Base-by-base conservation (phyloP, 2,113 vertebrate species). In the Otis tarda region DNA sequence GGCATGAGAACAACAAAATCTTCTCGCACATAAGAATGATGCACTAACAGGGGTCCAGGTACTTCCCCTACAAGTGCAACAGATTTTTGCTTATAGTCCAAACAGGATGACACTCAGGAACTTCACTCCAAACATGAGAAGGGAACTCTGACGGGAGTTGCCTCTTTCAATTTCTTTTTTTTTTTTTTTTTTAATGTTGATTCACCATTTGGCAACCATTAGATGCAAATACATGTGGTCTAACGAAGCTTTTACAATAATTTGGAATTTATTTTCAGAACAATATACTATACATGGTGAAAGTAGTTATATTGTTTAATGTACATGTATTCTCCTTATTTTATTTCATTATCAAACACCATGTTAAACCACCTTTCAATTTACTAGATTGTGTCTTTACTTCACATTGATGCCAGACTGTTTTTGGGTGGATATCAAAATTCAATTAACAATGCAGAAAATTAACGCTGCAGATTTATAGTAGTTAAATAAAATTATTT, bases 381-480 rank as follows among this genome's bases (percentile, higher is more conserved):
- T 75, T 71, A 53, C 23, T 68, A 61, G 43, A 78, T 28, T 43
- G 3, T 41, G 18, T 70, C 60, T 79, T 90, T 83, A 55, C 31
- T 74, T 80, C 63, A 47, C 30, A 28, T 77, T 93, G 47, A 5
- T 90, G 52, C 67, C 71, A 83, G 37, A 22, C 14, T 55, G 14
- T 0, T 89, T 87, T 90, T 92, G 71, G 31, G 64, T 78, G 33
- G 25, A 63, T 89, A 67, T 64, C 22, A 89, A 93, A 90, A 94
- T 70, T 92, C 76, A 82, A 35, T 84, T 94, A 92, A 63, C 64
- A 84, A 94, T 68, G 56, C 18, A 88, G 45, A 92, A 90, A 76
- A 90, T 35, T 65, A 73, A 73, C 14, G 64, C 47, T 73, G 39
- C 25, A 73, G 14, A 63, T 86, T 91, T 86, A 37, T 17, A 37